phyloP scores from a whole-genome alignment of 1,140 invertebrate genomes.

The Cryptotermes secundus region DNA sequence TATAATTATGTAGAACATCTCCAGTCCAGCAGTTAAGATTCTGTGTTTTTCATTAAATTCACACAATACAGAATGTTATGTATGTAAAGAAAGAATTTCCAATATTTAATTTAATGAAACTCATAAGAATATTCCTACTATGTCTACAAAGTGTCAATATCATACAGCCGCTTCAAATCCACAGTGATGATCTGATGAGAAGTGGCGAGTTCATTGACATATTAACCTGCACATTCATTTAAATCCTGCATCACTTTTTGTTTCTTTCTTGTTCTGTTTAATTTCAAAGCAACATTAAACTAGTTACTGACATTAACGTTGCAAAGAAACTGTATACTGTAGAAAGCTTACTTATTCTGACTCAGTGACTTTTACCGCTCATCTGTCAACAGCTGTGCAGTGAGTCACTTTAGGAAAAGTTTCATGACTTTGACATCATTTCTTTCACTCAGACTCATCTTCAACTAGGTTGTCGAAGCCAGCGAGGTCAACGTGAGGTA shows the following conservation, averaged over 20 bases:
- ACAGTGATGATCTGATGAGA: too few relatives aligned
- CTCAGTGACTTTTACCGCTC: not conserved
- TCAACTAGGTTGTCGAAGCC: conserved; percentile 71
- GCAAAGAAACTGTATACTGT: not conserved
- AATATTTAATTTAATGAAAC: not conserved
- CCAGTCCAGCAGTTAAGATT: not conserved
- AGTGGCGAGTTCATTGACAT: too few relatives aligned
- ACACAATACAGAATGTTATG: not conserved
- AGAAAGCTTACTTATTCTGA: not conserved
- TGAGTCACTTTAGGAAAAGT: not conserved
- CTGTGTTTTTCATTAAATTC: not conserved
- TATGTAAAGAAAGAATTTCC: not conserved
- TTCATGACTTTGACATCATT: not conserved
- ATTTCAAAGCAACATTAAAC: not conserved
- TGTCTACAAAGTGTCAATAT: too few relatives aligned
- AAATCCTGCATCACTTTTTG: not conserved
- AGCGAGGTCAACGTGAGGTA: conserved; percentile 66
- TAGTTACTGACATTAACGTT: not conserved
- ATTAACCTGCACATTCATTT: not conserved
- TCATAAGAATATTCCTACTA: too few relatives aligned
- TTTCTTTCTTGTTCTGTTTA: not conserved
- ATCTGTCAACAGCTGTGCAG: not conserved
- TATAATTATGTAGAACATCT: not conserved
- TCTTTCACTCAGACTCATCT: conserved; percentile 71
- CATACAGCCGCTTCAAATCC: too few relatives aligned